phyloP scores from a whole-genome alignment of 2,797 vertebrate species.

The Lutjanus argentimaculatus region DNA sequence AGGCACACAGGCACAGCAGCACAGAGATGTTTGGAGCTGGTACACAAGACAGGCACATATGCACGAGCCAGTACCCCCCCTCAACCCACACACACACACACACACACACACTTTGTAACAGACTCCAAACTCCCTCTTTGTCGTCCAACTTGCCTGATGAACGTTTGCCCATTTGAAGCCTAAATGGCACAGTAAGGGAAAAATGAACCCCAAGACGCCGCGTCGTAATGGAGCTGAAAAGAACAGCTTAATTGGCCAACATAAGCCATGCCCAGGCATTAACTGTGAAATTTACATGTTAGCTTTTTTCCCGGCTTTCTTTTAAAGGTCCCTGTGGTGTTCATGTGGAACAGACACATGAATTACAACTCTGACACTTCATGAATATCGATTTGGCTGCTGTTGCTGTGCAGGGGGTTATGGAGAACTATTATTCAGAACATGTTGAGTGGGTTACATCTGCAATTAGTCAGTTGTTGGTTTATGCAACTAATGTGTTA shows the following conservation, averaged over 20 bases:
- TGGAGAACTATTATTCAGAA: slow-evolving; percentile 66
- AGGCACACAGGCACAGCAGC: slow-evolving; percentile 48
- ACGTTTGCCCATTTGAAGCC: slow-evolving; percentile 66
- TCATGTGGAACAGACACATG: slow-evolving; percentile 63
- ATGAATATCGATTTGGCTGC: slow-evolving; percentile 73
- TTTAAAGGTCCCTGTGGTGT: slow-evolving; percentile 62
- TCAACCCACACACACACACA: slow-evolving; percentile 15
- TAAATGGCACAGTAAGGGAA: slow-evolving; percentile 73
- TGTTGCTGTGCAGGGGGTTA: slow-evolving; percentile 48
- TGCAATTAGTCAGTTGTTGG: slow-evolving; percentile 66
- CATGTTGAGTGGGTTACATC: slow-evolving; percentile 52
- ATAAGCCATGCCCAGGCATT: slow-evolving; percentile 62
- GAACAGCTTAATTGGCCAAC: slow-evolving; percentile 71
- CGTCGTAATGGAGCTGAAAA: slow-evolving; percentile 71
- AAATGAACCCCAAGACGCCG: slow-evolving; percentile 70
- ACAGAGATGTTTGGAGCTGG: slow-evolving; percentile 48
- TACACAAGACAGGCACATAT: slow-evolving; percentile 24
- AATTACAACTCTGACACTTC: slow-evolving; percentile 69
- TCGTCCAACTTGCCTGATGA: slow-evolving; percentile 68
- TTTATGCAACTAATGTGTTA: slow-evolving; percentile 62
- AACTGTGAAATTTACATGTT: slow-evolving; percentile 69
- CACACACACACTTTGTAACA: slow-evolving; percentile 35
- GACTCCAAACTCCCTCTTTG: slow-evolving; percentile 51
- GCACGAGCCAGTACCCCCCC: neutral
- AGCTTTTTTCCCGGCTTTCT: slow-evolving; percentile 60